A percentile compares a stretch with the other conserved stretches of the same genome.
Evolutionary conservation across 1,140 invertebrate species (phyloP).

Genomic region (Rhagoletis pomonella): DNA sequence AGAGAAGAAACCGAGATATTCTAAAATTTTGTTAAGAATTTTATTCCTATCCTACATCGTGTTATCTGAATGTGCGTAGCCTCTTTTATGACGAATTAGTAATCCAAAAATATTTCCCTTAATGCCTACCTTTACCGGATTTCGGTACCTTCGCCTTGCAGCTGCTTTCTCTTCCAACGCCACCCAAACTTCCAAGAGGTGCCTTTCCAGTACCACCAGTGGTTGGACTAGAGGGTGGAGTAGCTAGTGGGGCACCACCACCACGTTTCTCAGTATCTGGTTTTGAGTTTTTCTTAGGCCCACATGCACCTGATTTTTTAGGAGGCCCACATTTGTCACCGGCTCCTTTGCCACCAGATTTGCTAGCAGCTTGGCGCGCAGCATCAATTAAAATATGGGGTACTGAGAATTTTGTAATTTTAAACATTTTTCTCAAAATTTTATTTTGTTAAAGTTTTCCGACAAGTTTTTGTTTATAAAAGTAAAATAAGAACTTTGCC

Average conservation of each 20-base stretch:
- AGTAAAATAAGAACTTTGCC: background rate
- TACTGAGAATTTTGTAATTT: constrained; percentile 23
- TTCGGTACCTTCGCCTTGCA: background rate
- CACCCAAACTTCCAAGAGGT: constrained; percentile 11
- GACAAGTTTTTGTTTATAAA: background rate
- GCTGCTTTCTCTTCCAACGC: constrained; percentile 32
- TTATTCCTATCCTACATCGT: no score
- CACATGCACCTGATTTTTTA: background rate
- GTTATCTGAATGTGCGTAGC: no score
- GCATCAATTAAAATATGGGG: background rate
- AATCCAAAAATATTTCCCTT: no score
- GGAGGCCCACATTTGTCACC: background rate
- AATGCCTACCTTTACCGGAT: constrained; percentile 32
- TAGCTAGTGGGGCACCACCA: background rate
- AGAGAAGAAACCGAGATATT: no score
- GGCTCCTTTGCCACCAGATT: constrained; percentile 8
- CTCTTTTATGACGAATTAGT: no score
- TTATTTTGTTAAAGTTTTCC: background rate
- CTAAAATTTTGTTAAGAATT: no score
- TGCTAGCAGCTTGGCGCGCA: background rate
- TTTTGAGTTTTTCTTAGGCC: constrained; percentile 14
- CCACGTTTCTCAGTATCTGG: background rate
- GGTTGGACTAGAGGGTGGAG: background rate
- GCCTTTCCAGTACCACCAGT: constrained; percentile 20
- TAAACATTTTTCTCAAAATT: constrained; percentile 5